A percentile compares a stretch with the other conserved stretches of the same genome.
phyloP scores from a whole-genome alignment of 1,140 invertebrate genomes.

The Drosophila arizonae region DNA sequence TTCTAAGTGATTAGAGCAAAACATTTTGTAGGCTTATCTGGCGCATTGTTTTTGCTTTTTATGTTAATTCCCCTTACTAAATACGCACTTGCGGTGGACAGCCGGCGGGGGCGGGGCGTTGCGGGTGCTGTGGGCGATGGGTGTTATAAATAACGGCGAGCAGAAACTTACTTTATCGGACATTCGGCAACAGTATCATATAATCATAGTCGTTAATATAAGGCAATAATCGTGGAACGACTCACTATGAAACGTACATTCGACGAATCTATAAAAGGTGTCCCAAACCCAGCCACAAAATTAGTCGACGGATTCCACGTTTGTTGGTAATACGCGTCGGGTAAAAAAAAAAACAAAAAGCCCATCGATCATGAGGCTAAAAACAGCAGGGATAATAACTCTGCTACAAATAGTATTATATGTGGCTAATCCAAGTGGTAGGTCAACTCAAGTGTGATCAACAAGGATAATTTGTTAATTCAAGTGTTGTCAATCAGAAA shows the following conservation, averaged over 20 bases:
- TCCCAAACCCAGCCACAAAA: conserved; percentile 34
- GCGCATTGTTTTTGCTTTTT: conserved; percentile 32
- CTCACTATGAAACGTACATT: conserved; percentile 31
- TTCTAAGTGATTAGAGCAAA: conserved; percentile 30
- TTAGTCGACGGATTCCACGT: conserved; percentile 60
- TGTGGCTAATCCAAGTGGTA: conserved; percentile 59
- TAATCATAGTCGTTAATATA: conserved; percentile 52
- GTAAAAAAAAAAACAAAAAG: conserved; percentile 29
- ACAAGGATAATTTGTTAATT: conserved; percentile 12
- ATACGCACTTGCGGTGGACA: neutral
- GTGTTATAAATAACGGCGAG: conserved; percentile 37
- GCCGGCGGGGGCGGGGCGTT: neutral
- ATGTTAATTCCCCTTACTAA: conserved; percentile 38
- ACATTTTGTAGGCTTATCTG: conserved; percentile 31
- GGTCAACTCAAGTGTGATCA: conserved; percentile 30
- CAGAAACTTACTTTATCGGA: conserved; percentile 58
- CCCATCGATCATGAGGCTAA: conserved; percentile 49
- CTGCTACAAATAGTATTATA: conserved; percentile 54
- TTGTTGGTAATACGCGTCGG: conserved; percentile 51
- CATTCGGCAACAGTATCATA: conserved; percentile 43
- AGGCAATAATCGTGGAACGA: conserved; percentile 51
- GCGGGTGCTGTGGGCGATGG: neutral
- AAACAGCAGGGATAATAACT: conserved; percentile 47
- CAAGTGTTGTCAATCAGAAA: conserved; percentile 4
- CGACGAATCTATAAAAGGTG: conserved; percentile 65